phyloP scores from a whole-genome alignment of 2,113 vertebrate genomes.

The Glaucidium brasilianum region DNA sequence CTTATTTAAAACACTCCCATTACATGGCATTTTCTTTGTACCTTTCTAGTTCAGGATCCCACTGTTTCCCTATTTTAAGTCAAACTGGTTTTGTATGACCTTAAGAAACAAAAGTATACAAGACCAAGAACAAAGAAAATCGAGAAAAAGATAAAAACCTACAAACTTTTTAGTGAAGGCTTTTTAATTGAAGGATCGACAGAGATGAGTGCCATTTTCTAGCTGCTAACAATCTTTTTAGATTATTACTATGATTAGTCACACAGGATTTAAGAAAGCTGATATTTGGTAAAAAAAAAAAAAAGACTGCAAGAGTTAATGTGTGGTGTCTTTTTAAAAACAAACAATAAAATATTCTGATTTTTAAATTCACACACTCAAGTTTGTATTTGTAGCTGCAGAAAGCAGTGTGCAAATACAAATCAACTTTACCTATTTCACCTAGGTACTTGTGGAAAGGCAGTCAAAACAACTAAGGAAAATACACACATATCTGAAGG shows the following conservation, averaged over 20 bases:
- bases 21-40: background rate
- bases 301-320: background rate
- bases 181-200: background rate
- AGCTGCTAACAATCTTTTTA: background rate
- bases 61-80: background rate
- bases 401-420: background rate
- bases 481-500: background rate
- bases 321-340: background rate
- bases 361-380: background rate
- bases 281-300: background rate
- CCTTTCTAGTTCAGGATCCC: background rate
- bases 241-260: background rate
- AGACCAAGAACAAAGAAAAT: background rate
- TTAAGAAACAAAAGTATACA: background rate
- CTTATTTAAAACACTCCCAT: background rate
- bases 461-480: background rate
- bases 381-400: background rate
- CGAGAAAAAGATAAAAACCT: background rate
- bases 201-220: background rate
- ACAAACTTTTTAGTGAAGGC: background rate
- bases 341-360: background rate
- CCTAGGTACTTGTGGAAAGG: background rate
- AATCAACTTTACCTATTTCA: background rate
- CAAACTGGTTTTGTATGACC: rapidly evolving
- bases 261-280: background rate